Evolutionary conservation across 2,888 invertebrate species (phyloP), one percentile per base, ranked within the genome.

Genomic region (Drosophila incognita): DNA sequence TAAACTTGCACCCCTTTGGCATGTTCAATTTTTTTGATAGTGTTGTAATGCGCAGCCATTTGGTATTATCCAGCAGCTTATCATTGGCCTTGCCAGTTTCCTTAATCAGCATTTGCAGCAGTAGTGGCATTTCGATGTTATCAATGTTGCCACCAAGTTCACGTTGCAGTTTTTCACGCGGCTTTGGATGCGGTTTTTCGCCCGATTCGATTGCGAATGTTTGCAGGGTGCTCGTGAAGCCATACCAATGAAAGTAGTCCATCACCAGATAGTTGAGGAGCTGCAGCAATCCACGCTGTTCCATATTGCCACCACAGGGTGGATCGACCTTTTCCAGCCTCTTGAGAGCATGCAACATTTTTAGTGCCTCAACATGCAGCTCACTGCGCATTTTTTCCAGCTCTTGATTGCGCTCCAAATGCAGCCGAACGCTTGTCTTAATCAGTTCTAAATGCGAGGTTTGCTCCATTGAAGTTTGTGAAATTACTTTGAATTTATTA

Each of bases 201-300:
- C 89, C 91, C n/a, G 88, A 89, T 68, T 93, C 93, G 62, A 90
- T 80, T 0, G 89, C 79, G 49, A 93, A 92, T 72, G 92, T 92
- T 68, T 92, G 88, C 27, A 89, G 81, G 1, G 93, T 82, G 69
- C 92, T 92, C 15, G 84, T 88, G 52, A 88, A 92, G 40, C 91
- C 90, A 65, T 89, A 91, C 92, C 93, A 93, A 54, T 90, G 79
- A 2, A 93, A 83, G 63, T 92, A 93, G 64, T 93, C 93, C 73
- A 92, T 80, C n/a, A 93, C 90, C 18, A 93, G 68, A 95, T 91
- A 86, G 18, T 86, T 83, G 1, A 88, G 83, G 10, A 84, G 51
- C 64, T 52, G 69, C 21, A 73, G 15, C 15, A 76, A n/a, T 2
- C 75, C 73, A 0, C 69, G 29, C 59, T 68, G 57, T 8, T 40